Conservation (phyloP, 2,113 vertebrate genomes). For the Dicentrarchus labrax region DNA sequence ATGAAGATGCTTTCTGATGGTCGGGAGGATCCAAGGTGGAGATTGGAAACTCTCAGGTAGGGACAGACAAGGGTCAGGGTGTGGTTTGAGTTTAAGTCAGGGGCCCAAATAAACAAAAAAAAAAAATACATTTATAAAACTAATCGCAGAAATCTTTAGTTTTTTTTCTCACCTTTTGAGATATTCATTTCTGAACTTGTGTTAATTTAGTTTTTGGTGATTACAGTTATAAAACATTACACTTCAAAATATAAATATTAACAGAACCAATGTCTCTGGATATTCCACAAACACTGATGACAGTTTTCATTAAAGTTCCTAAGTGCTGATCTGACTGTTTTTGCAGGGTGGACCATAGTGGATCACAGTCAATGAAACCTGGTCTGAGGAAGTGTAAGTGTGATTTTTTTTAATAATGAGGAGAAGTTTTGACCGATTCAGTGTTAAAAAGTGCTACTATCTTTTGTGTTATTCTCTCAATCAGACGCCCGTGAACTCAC, state of each 20-base stretch:
- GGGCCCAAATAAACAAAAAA: no score
- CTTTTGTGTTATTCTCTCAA: neutral
- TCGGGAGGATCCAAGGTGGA: neutral
- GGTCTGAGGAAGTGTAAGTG: slow-evolving; percentile 61
- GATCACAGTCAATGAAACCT: no score
- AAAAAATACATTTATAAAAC: no score
- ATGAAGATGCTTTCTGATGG: neutral
- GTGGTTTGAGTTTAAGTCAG: no score
- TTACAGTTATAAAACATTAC: neutral
- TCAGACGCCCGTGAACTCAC: slow-evolving; percentile 23
- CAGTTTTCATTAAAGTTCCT: neutral
- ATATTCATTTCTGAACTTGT: no score
- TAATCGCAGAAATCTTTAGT: no score
- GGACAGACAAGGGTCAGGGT: neutral
- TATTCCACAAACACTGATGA: no score
- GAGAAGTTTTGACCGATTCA: neutral
- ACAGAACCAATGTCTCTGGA: no score
- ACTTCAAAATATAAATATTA: no score
- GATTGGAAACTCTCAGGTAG: neutral
- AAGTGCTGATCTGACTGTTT: neutral
- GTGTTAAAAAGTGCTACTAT: neutral
- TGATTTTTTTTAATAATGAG: neutral
- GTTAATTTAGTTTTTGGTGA: no score
- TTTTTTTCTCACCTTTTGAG: no score
- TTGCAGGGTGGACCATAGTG: slow-evolving; percentile 20